Evolutionary conservation across 2,797 vertebrate genomes (phyloP), one percentile per base, ranked within the genome.

Genomic region (Coregonus suidteri): DNA sequence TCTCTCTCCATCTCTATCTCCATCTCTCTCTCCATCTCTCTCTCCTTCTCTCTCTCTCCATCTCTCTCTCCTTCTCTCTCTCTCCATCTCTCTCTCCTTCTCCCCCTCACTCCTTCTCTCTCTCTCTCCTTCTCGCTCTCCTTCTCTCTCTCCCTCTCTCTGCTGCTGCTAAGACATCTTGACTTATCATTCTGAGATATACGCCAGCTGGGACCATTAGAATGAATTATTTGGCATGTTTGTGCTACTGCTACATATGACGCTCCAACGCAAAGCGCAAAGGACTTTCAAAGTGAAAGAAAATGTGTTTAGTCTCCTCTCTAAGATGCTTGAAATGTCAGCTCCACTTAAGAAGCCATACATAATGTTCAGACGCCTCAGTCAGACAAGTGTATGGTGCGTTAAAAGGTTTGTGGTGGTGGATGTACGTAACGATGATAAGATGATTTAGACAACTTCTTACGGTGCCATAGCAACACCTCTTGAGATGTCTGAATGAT

Each of bases 141-240:
- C 0, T 6, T 66, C 11, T 66, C 20, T 68, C 34, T 16, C 66
- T 35, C 66, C 4, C 31, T 41, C 34, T 69, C 25, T 69, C 67
- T 16, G 35, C 35, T 54, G 25, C 71, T 52, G 31, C 13, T n/a
- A 5, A 41, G 18, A 37, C 14, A 3, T 20, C 52, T 31, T 73
- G 52, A 53, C 71, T 53, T 5, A 14, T 65, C 62, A 20, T 41
- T 75, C 13, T 13, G 68, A 78, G 54, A 75, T 35, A 4, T 37
- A 64, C 20, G 59, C 59, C 59, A 81, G 59, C 69, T 75, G 53
- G 76, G 74, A 69, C 64, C 73, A 75, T 62, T 30, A 34, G 41
- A 73, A 51, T 74, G 41, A 73, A 80, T 81, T 9, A 77, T 73
- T 70, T 56, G 13, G 13, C 0, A 14, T 76, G 64, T 80, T 81